Conservation (phyloP, 2,113 vertebrate species). For the Bujurquina vittata region DNA sequence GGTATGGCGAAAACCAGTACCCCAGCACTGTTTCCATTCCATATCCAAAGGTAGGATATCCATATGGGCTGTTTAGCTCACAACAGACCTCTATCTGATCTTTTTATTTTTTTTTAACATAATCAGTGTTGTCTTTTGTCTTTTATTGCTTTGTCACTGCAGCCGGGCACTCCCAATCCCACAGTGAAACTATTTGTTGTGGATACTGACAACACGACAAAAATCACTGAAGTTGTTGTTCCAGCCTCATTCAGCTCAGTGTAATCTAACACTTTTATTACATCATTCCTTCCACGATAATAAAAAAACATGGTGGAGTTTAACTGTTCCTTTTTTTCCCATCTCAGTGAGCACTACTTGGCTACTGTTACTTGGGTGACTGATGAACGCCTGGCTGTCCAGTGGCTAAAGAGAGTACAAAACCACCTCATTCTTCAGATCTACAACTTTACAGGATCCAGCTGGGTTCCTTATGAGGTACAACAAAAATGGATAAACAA, state of each 20-base stretch:
- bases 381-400: slow-evolving; percentile 86
- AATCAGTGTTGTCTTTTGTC: neutral
- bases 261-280: slow-evolving; percentile 70
- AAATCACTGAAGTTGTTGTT: slow-evolving; percentile 79
- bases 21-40: slow-evolving; percentile 90
- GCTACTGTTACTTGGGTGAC: slow-evolving; percentile 91
- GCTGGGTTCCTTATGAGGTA: slow-evolving; percentile 67
- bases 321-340: neutral
- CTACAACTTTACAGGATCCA: slow-evolving; percentile 75
- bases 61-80: neutral
- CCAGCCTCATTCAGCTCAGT: slow-evolving; percentile 80
- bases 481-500: slow-evolving; percentile 2
- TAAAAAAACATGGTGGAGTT: neutral
- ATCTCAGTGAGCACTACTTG: slow-evolving; percentile 90
- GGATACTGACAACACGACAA: slow-evolving; percentile 71
- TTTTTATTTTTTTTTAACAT: too few species aligned
- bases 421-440: slow-evolving; percentile 87
- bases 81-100: too few species aligned
- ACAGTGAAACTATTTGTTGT: slow-evolving; percentile 88
- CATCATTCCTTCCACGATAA: neutral
- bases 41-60: slow-evolving; percentile 90
- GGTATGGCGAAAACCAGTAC: slow-evolving; percentile 94
- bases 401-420: slow-evolving; percentile 92
- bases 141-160: slow-evolving; percentile 24
- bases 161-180: slow-evolving; percentile 93